Evolutionary conservation across 2,113 vertebrate species (phyloP).

Genomic region (Murina feae): DNA sequence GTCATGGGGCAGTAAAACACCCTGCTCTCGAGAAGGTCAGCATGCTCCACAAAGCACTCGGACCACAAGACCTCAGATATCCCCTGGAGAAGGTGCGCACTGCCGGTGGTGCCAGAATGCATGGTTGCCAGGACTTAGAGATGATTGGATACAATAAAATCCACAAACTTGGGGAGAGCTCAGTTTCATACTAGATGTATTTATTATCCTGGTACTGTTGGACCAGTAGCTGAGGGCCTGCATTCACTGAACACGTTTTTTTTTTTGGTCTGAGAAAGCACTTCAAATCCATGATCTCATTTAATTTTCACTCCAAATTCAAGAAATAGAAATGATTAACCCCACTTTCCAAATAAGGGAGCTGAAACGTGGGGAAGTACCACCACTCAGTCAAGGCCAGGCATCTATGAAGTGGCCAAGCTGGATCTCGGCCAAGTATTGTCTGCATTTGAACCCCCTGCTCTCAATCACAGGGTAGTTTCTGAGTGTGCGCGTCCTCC

Average conservation of each 20-base stretch:
- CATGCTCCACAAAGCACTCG: neutral
- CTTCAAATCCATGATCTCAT: neutral
- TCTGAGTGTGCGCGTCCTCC: neutral
- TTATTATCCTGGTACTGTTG: neutral
- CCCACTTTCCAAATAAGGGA: neutral
- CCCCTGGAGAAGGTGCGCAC: fast-evolving
- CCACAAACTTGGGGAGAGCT: neutral
- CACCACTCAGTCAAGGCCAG: neutral
- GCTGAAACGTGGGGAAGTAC: neutral
- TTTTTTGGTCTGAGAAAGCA: neutral
- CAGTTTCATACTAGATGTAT: neutral
- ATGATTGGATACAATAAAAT: neutral
- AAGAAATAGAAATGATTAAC: constrained; percentile 5
- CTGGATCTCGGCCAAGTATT: neutral
- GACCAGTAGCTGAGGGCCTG: neutral
- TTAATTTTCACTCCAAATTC: constrained; percentile 14
- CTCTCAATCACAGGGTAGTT: neutral
- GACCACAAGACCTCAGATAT: neutral
- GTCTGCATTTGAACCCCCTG: neutral
- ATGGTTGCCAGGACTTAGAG: neutral
- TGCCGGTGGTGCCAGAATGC: neutral
- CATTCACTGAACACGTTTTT: neutral
- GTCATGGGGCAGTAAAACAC: neutral
- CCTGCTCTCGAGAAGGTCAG: neutral
- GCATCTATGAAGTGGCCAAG: neutral